Conservation (phyloP, 2,888 invertebrate genomes). For the Strigamia transsilvanica region DNA sequence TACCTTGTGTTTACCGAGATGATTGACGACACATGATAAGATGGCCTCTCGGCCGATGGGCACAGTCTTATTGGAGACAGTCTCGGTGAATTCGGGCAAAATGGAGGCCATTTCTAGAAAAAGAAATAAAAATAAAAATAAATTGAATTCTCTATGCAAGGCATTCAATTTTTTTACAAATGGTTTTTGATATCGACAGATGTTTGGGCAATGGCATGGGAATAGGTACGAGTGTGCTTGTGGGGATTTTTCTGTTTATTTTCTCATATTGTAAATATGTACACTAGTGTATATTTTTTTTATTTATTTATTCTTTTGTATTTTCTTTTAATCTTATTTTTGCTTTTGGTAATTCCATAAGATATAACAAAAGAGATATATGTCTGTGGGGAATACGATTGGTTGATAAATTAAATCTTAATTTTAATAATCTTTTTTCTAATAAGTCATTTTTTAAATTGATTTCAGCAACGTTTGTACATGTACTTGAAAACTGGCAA, state of each 20-base stretch:
- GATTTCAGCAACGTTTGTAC: too few species aligned
- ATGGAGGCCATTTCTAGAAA: conserved; percentile 24
- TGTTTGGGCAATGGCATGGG: not conserved
- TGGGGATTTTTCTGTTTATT: not conserved
- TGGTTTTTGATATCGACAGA: conserved; percentile 20
- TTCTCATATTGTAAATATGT: not conserved
- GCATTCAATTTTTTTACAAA: not conserved
- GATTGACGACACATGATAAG: conserved; percentile 48
- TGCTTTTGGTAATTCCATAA: too few species aligned
- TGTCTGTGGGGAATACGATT: too few species aligned
- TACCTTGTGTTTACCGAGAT: conserved; percentile 43
- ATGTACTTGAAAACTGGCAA: too few species aligned
- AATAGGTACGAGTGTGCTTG: not conserved
- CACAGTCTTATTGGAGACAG: conserved; percentile 26
- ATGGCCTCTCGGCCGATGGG: conserved; percentile 31
- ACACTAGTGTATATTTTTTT: too few species aligned
- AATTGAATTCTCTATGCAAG: conserved; percentile 4
- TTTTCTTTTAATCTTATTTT: too few species aligned
- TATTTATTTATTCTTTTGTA: too few species aligned
- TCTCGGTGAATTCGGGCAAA: conserved; percentile 18
- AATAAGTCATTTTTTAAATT: too few species aligned
- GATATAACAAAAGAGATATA: too few species aligned
- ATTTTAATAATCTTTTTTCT: too few species aligned
- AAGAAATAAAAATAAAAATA: conserved; percentile 24
- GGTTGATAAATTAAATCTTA: too few species aligned